These are phyloP conservation scores for Fukomys damarensis DNA, from an alignment of 2,113 vertebrate genomes.

Conservation along the genomic window DNA sequence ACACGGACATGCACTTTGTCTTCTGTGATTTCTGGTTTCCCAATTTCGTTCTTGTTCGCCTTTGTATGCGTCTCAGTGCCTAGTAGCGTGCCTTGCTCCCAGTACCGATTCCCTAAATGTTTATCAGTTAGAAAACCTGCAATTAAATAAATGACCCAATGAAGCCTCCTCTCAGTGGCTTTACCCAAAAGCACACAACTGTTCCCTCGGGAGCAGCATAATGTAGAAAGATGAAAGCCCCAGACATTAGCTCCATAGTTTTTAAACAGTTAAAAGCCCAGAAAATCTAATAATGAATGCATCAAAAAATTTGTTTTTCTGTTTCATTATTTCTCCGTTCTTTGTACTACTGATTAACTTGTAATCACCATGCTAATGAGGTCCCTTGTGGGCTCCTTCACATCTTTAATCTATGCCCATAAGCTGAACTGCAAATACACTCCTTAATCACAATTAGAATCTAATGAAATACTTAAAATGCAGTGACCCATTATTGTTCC, in stretches of 20 bases:
- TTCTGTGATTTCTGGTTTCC: background rate
- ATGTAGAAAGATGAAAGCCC: conserved; percentile 45
- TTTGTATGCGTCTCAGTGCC: conserved; percentile 2
- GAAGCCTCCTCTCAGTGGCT: background rate
- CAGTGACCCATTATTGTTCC: conserved; percentile 40
- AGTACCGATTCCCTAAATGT: conserved; percentile 44
- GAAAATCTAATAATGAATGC: conserved; percentile 67
- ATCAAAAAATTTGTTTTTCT: conserved; percentile 76
- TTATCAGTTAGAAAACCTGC: conserved; percentile 50
- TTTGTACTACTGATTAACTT: conserved; percentile 73
- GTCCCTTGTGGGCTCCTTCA: conserved; percentile 70
- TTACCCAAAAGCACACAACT: conserved; percentile 2
- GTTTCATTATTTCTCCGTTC: conserved; percentile 73
- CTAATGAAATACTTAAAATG: conserved; percentile 69
- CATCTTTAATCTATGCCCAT: conserved; percentile 76
- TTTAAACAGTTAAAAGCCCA: conserved; percentile 68
- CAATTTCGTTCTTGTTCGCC: background rate
- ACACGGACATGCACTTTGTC: background rate
- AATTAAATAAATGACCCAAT: conserved; percentile 62
- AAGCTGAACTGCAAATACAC: conserved; percentile 64
- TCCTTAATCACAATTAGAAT: conserved; percentile 72
- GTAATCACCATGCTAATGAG: conserved; percentile 73
- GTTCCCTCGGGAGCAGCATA: conserved; percentile 46
- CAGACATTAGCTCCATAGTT: conserved; percentile 41
- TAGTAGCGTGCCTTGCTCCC: background rate